Conservation (phyloP, 2,888 invertebrate genomes). For the Sturmia bella region DNA sequence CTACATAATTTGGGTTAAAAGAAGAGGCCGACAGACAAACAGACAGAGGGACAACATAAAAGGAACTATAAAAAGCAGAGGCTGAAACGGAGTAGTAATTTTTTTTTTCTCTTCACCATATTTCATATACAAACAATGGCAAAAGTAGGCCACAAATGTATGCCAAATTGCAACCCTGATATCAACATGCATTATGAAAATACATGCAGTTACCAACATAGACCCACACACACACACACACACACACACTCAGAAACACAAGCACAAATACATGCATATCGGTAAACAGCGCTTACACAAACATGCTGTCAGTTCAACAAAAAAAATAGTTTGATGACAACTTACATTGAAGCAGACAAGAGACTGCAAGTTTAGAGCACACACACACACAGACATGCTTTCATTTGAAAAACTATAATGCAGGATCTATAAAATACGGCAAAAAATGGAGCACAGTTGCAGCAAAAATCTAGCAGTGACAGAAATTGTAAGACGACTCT, state of each 20-base stretch:
- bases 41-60: background rate
- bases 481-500: too few relatives aligned
- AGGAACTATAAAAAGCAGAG: background rate
- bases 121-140: conserved; percentile 57
- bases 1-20: conserved; percentile 52
- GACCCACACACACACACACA: background rate
- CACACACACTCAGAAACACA: background rate
- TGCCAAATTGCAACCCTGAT: conserved; percentile 69
- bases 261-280: background rate
- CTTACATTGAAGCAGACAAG: conserved; percentile 60
- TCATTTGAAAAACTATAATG: background rate
- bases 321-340: conserved; percentile 57
- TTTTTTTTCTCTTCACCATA: conserved; percentile 11
- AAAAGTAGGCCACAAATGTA: conserved; percentile 68
- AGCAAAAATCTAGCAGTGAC: background rate
- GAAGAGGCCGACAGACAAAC: conserved; percentile 31
- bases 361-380: conserved; percentile 34
- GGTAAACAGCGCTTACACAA: conserved; percentile 16
- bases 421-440: conserved; percentile 7
- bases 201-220: background rate
- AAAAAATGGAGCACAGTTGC: background rate
- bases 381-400: background rate
- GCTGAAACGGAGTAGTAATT: background rate
- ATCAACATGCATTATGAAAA: conserved; percentile 51
- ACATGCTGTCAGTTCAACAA: conserved; percentile 14